Base-by-base conservation (phyloP, 2,888 invertebrate species). In the Papilio protenor region DNA sequence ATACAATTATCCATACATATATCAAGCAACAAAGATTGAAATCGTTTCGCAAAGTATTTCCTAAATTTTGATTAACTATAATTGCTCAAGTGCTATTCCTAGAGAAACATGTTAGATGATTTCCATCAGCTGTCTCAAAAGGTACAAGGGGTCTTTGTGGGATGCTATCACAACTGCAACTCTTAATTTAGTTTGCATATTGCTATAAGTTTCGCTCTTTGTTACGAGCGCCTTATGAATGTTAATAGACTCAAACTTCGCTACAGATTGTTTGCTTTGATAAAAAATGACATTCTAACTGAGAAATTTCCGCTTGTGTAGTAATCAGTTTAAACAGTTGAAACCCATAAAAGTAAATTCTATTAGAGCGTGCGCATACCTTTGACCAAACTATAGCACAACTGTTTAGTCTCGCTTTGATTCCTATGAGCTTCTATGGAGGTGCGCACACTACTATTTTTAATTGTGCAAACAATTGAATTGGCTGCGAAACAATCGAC, bases 121-220 rank as follows among this genome's bases (percentile, higher is more conserved):
- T 61, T 16, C 14, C n/a, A n/a, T 40, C 18, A 18, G 2, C n/a
- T 71, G 18, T 52, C 71, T 71, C 52, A 49, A 71, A 71, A 71
- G 70, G 52, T 49, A 71, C 71, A 33, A 71, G 52, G 18, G 21
- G 10, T 45, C 47, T 27, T 57, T 59, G 45, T 70, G 71, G 21
- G n/a, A n/a, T 27, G 27, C 49, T 76, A 61, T 47, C 55, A 71
- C 61, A 71, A 76, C 47, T 71, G 59, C 73, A 76, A 76, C 71
- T 70, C 76, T 71, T 71, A 76, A 71, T 76, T 45, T 76, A 27
- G 76, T 76, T 71, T 71, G 71, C 76, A 76, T 71, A 70, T 59
- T 76, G 27, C 23, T 70, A 47, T 33, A 71, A 76, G 59, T 61
- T 71, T 47, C 55, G 16, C 70, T 57, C 47, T 45, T 76, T 47